A percentile compares a stretch with the other conserved stretches of the same genome.
phyloP scores from a whole-genome alignment of 2,113 vertebrate species.

The Acanthisitta chloris region DNA sequence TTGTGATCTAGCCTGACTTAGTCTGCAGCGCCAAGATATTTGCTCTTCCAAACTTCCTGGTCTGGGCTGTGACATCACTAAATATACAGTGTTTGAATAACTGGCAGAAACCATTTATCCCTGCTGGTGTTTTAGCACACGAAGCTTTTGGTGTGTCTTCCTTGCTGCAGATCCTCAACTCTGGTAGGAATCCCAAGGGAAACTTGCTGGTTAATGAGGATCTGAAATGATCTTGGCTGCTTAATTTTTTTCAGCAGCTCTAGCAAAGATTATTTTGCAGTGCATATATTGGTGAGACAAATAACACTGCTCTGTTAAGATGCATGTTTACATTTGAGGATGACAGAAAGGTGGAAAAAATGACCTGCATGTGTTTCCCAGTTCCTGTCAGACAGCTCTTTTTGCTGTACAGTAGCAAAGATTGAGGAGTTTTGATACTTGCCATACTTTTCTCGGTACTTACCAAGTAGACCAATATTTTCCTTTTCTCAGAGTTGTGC shows the following conservation, averaged over 20 bases:
- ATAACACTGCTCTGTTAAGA: not conserved
- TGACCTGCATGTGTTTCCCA: not conserved
- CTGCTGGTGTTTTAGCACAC: not conserved
- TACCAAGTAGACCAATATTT: not conserved
- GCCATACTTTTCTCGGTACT: not conserved
- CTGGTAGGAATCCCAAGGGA: not conserved
- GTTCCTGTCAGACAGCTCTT: not conserved
- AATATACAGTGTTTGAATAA: not conserved
- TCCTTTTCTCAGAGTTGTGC: not conserved
- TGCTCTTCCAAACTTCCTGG: not conserved
- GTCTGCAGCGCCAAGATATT: not conserved
- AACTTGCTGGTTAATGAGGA: not conserved
- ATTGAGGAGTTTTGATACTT: not conserved
- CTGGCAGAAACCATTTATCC: not conserved
- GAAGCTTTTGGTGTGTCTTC: not conserved
- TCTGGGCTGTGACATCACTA: not conserved
- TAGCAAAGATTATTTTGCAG: not conserved
- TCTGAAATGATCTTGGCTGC: not conserved
- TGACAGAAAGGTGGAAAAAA: not conserved
- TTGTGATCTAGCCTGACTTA: not conserved
- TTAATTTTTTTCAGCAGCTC: not conserved
- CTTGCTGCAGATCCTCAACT: not conserved
- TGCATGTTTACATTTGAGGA: not conserved
- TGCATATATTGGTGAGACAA: not conserved
- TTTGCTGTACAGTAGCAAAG: not conserved